Conservation (phyloP, 2,888 invertebrate genomes). For the Ethmia dodecea region DNA sequence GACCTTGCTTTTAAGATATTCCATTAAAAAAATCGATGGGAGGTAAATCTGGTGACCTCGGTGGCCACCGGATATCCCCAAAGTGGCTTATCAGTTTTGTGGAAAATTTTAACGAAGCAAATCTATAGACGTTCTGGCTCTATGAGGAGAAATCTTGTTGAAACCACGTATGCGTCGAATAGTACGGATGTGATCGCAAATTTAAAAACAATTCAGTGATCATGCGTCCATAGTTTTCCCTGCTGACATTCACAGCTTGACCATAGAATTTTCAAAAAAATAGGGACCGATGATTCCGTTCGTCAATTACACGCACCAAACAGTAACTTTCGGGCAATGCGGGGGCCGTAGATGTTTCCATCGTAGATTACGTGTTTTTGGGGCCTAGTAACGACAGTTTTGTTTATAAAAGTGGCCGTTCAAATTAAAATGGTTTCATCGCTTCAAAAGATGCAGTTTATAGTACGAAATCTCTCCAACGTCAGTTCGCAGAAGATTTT, state of each 20-base stretch:
- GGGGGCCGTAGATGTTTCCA: no score
- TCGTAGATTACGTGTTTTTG: no score
- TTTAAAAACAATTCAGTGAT: slow-evolving; percentile 13
- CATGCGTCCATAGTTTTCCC: slow-evolving; percentile 10
- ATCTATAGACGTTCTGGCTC: slow-evolving; percentile 2
- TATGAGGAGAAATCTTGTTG: slow-evolving; percentile 16
- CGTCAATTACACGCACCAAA: no score
- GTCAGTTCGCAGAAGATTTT: no score
- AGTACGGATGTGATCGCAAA: slow-evolving; percentile 12
- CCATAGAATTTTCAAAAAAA: no score
- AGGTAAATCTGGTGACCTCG: slow-evolving; percentile 10
- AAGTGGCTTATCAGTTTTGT: slow-evolving; percentile 8
- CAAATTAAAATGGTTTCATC: no score
- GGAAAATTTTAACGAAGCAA: slow-evolving; percentile 13
- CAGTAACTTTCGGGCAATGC: no score
- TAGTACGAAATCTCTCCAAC: no score
- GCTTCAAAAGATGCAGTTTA: no score
- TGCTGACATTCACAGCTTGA: background rate
- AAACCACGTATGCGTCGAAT: slow-evolving; percentile 13
- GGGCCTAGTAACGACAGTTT: no score
- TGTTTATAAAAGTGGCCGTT: no score
- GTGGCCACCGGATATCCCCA: slow-evolving; percentile 15
- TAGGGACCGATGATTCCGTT: no score
- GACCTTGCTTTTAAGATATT: slow-evolving; percentile 8
- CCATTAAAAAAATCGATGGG: slow-evolving; percentile 8